Evolutionary conservation across 2,113 vertebrate species (phyloP).

Genomic region (Pogonocichla stellata): DNA sequence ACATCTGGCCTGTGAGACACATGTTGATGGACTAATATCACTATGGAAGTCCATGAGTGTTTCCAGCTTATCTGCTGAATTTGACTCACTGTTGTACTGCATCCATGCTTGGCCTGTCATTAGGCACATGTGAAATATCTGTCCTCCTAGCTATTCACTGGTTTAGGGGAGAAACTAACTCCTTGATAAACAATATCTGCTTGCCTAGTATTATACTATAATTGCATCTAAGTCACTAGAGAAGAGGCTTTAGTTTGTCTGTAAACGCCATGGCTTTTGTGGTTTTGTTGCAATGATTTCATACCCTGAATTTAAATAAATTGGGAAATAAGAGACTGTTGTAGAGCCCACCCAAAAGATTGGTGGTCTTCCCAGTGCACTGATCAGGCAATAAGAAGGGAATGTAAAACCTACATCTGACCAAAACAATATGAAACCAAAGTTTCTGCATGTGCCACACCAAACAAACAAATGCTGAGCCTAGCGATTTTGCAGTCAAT

Average conservation of each 20-base stretch:
- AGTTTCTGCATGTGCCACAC: not conserved
- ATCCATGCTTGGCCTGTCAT: not conserved
- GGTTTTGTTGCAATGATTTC: constrained; percentile 13
- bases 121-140: not conserved
- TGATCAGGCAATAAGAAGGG: not conserved
- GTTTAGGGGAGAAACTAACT: not conserved
- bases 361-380: not conserved
- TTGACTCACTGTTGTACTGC: not conserved
- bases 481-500: not conserved
- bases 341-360: constrained; percentile 4
- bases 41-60: not conserved
- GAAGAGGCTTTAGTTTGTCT: not conserved
- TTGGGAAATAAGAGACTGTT: not conserved
- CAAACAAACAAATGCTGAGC: constrained; percentile 9
- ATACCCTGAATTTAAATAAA: constrained; percentile 9
- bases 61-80: not conserved
- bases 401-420: constrained; percentile 11
- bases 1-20: not conserved
- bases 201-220: not conserved
- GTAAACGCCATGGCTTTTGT: constrained; percentile 9
- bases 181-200: not conserved
- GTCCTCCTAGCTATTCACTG: not conserved
- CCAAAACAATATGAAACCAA: not conserved
- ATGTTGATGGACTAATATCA: not conserved
- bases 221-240: not conserved